Percentiles rank a stretch among this genome's conserved stretches.
Conservation (phyloP, 2,113 vertebrate genomes). For the Pygoscelis antarcticus region DNA sequence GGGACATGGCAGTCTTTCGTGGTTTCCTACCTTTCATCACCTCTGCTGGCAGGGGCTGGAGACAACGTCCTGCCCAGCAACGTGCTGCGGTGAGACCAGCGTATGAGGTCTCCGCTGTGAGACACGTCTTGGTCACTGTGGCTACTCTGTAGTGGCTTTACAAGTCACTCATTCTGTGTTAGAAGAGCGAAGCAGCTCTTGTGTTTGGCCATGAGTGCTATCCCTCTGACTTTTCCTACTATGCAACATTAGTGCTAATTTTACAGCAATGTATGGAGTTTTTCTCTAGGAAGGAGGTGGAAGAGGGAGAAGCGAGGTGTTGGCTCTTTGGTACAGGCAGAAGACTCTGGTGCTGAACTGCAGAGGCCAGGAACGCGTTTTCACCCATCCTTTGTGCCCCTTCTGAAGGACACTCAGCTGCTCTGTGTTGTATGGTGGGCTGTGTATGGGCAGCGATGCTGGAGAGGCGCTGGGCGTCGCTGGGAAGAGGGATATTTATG, state of each 20-base stretch:
- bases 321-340: background rate
- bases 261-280: background rate
- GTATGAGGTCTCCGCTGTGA: background rate
- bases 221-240: background rate
- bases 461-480: background rate
- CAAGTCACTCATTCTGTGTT: background rate
- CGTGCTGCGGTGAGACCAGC: background rate
- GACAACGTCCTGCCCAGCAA: background rate
- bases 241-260: background rate
- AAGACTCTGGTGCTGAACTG: background rate
- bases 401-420: background rate
- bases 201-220: background rate
- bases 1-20: background rate
- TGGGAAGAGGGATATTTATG: background rate
- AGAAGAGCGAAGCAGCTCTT: background rate
- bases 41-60: background rate
- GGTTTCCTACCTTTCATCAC: background rate
- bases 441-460: rapidly evolving
- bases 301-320: background rate
- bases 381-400: background rate
- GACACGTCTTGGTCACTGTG: background rate
- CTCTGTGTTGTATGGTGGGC: background rate
- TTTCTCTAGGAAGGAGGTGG: background rate
- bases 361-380: background rate
- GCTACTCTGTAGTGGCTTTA: background rate